Percentiles rank a stretch among this genome's conserved stretches.
Conservation (phyloP, 2,113 vertebrate species). For the Psilopsiagon aymara region DNA sequence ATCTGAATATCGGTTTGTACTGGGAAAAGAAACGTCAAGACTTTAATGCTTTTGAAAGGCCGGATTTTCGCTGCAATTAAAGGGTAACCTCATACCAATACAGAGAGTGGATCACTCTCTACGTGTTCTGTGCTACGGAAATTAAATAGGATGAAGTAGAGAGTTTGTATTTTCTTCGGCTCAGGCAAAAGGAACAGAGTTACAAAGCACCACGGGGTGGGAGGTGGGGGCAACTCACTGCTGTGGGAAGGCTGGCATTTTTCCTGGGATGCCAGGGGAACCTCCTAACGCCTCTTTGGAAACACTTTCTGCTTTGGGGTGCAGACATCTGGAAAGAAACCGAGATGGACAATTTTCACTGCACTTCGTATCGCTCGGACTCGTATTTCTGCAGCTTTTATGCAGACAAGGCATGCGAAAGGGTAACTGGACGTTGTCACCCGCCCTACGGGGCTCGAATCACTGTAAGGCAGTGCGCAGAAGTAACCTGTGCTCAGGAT, state of each 20-base stretch:
- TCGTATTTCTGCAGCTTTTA: not conserved
- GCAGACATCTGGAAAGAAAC: not conserved
- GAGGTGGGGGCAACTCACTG: not conserved
- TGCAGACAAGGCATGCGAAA: not conserved
- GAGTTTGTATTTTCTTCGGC: not conserved
- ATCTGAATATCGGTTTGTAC: conserved; percentile 45
- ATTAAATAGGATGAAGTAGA: not conserved
- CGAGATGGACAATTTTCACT: not conserved
- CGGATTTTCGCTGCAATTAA: conserved; percentile 15
- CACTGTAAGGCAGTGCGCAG: not conserved
- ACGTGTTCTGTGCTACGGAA: not conserved
- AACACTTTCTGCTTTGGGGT: not conserved
- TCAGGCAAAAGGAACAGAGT: not conserved
- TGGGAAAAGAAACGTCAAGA: conserved; percentile 23
- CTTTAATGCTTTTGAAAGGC: conserved; percentile 43
- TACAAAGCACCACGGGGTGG: not conserved
- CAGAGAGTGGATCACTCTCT: not conserved
- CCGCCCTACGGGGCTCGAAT: not conserved
- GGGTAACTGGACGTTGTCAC: not conserved
- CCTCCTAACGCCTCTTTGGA: not conserved
- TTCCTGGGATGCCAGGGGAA: not conserved
- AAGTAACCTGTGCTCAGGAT: not conserved
- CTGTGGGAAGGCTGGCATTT: not conserved
- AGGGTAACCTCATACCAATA: not conserved
- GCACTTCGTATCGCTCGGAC: not conserved